Conservation (phyloP, 2,888 invertebrate genomes). For the Brachynemurus nebulosus region DNA sequence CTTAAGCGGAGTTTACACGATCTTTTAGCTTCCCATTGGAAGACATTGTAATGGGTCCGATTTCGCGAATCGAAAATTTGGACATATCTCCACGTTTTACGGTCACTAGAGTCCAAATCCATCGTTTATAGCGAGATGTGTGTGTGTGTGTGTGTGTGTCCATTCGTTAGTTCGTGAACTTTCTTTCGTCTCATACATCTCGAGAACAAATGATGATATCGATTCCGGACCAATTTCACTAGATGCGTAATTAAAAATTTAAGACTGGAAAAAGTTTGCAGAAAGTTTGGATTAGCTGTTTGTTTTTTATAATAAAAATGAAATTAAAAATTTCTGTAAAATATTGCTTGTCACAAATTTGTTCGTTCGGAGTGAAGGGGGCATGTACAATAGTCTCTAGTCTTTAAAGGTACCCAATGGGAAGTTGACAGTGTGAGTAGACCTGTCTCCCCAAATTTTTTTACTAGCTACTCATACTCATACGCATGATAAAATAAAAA, state of each 20-base stretch:
- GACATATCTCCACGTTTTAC: not conserved
- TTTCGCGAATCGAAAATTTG: not conserved
- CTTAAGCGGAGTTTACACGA: not conserved
- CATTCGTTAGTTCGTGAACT: not conserved
- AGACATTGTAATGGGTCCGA: not conserved
- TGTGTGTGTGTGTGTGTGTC: not conserved
- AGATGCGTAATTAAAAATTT: not conserved
- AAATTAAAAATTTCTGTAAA: no score
- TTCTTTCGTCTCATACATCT: not conserved
- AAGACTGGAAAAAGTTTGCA: not conserved
- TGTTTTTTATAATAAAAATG: no score
- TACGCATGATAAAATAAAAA: no score
- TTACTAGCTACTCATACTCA: no score
- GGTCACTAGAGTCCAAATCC: not conserved
- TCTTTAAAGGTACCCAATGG: no score
- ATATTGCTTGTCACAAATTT: no score
- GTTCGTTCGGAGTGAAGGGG: no score
- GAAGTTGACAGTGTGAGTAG: no score
- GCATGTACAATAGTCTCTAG: no score
- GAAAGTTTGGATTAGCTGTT: no score
- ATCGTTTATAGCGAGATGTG: not conserved
- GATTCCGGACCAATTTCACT: no score
- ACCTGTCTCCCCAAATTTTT: no score
- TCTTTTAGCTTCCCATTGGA: not conserved
- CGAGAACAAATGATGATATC: not conserved